phyloP scores from a whole-genome alignment of 2,888 invertebrate genomes.

The Dromius quadrimaculatus region DNA sequence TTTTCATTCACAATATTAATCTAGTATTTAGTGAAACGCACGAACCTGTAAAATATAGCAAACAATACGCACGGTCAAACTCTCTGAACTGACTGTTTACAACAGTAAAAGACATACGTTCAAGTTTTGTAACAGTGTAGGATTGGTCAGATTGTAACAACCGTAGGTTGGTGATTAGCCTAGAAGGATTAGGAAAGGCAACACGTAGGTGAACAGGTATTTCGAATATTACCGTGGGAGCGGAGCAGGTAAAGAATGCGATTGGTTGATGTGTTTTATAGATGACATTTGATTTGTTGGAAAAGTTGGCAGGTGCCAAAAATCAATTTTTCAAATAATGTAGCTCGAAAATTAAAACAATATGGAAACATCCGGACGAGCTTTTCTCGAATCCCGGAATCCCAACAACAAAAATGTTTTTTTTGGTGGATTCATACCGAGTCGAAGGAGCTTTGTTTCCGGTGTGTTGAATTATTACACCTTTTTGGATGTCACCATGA shows the following conservation, averaged over 20 bases:
- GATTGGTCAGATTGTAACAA: conserved; percentile 8
- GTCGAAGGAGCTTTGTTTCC: too few species aligned
- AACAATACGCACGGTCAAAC: conserved; percentile 43
- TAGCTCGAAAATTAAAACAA: too few species aligned
- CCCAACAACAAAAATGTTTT: too few species aligned
- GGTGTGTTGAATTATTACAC: too few species aligned
- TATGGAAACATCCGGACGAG: too few species aligned
- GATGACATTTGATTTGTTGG: conserved; percentile 51
- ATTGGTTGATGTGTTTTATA: conserved; percentile 52
- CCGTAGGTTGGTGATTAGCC: conserved; percentile 51
- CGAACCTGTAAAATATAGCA: background rate
- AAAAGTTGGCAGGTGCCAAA: conserved; percentile 27
- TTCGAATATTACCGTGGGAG: conserved; percentile 55
- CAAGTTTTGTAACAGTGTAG: background rate
- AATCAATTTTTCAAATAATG: too few species aligned
- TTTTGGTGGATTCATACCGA: too few species aligned
- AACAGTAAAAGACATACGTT: conserved; percentile 34
- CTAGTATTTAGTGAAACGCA: background rate
- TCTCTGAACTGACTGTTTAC: conserved; percentile 24
- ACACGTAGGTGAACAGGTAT: conserved; percentile 58
- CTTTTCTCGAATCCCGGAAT: too few species aligned
- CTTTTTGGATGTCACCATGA: too few species aligned
- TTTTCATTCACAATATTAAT: conserved; percentile 4
- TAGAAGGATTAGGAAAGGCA: conserved; percentile 54
- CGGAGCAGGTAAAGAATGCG: conserved; percentile 42